Base-by-base conservation (phyloP, 2,113 vertebrate species). In the Apodemus speciosus region DNA sequence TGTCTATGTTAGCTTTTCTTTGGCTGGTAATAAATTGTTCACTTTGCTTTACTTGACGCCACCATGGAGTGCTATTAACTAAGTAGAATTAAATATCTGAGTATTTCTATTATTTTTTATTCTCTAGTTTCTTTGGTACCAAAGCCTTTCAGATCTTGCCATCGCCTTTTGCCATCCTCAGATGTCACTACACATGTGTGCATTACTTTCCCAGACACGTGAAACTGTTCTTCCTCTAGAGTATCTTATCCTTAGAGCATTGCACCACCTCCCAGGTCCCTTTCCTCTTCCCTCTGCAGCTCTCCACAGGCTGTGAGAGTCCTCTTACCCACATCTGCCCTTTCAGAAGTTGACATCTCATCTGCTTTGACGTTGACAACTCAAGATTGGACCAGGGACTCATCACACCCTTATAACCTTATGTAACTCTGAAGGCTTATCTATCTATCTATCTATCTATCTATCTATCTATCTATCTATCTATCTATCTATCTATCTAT, bases 1-100 rank as follows among this genome's bases (percentile, higher is more conserved):
- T 64, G 49, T n/a, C n/a, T n/a, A n/a, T n/a, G 72, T 64, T 79
- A 46, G 40, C 89, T 95, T 93, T 93, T 35, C 84, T 86, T 91
- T 81, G 43, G 75, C 76, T 83, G 49, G 49, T 14, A 86, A 72
- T 51, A 58, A 21, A n/a, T 77, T 92, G n/a, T 87, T 93, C n/a
- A 79, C 27, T 77, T 90, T 83, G 53, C 35, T 68, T 62, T 66
- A 60, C 73, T 40, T 88, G 87, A 90, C 72, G 38, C 40, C 7
- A 9, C 4, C 58, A 6, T 64, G 49, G 69, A 53, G 60, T 35
- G 73, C 53, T 53, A 8, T 27, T 69, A 68, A 80, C 30, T n/a
- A 73, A 21, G 75, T 40, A 77, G 51, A 85, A 79, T 51, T 80
- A 76, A 58, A 43, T 88, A 9, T 30, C 66, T 53, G 49, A n/a